Evolutionary conservation across 2,888 invertebrate species (phyloP), one percentile per base, ranked within the genome.

Genomic region (Philhelius pedissequus): DNA sequence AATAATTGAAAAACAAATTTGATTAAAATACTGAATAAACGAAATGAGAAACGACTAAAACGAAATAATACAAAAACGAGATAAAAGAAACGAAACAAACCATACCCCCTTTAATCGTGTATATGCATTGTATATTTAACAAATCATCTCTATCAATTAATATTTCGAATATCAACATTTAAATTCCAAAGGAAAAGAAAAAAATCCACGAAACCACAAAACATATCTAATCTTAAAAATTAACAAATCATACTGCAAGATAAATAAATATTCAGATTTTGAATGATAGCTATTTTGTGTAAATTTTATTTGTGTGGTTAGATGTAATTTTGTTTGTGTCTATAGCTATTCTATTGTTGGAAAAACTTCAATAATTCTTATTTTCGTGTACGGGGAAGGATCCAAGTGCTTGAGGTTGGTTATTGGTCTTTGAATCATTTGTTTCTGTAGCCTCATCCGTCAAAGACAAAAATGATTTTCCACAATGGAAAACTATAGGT

Each of bases 221-320:
- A 75, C 54, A 64, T 77, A 25, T 77, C 52, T 7, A 6, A 25
- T 30, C 54, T 30, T 40, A 30, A 35, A 43, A 69, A 79, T 70
- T 79, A 75, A 76, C 80, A 81, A 75, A 75, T 75, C 75, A 69
- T 81, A 48, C 25, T 66, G 50, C 18, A 52, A 69, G 52, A 60
- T 75, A 75, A 75, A 75, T 64, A 80, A 75, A 75, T 75, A 80
- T 40, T 30, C 38, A 30, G 30, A 22, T 56, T 43, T 48, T 48
- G 48, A 58, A 35, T 30, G 30, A 43, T 66, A 48, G n/a, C n/a
- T n/a, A n/a, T n/a, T n/a, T 71, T 58, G 35, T 52, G 22, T 20
- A 43, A 43, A 18, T 18, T 18, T 18, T 43, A 18, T 43, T 43
- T 43, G 40, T 20, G 20, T 48, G 48, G 22, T 48, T 48, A 13